Conservation (phyloP, 2,113 vertebrate genomes). For the Poecile atricapillus region DNA sequence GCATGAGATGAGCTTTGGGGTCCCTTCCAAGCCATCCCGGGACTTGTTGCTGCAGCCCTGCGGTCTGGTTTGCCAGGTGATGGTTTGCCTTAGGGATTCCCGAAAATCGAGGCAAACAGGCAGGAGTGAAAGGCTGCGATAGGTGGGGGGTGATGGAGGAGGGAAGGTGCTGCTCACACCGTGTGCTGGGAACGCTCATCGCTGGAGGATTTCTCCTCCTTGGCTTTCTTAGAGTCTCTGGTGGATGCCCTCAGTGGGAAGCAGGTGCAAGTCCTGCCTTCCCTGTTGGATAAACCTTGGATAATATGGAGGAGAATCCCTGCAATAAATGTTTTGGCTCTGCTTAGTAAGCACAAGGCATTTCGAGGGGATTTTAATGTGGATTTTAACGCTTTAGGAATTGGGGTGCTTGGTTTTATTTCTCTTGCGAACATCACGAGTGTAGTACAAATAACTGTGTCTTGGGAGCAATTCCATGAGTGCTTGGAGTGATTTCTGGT, state of each 20-base stretch:
- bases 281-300: background rate
- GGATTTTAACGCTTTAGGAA: background rate
- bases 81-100: background rate
- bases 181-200: rapidly evolving
- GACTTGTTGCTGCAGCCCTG: background rate
- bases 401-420: background rate
- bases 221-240: background rate
- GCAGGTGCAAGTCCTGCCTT: background rate
- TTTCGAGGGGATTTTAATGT: background rate
- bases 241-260: background rate
- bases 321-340: background rate
- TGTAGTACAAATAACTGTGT: background rate
- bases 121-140: background rate
- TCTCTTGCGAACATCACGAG: rapidly evolving
- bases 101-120: rapidly evolving
- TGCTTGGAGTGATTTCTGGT: background rate
- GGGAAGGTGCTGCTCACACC: background rate
- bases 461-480: background rate
- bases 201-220: rapidly evolving
- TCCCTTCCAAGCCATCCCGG: background rate
- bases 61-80: background rate
- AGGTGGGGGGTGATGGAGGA: background rate
- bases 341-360: background rate
- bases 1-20: background rate
- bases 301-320: background rate